A percentile compares a stretch with the other conserved stretches of the same genome.
Conservation (phyloP, 2,113 vertebrate species). For the Emydura subglobosa region DNA sequence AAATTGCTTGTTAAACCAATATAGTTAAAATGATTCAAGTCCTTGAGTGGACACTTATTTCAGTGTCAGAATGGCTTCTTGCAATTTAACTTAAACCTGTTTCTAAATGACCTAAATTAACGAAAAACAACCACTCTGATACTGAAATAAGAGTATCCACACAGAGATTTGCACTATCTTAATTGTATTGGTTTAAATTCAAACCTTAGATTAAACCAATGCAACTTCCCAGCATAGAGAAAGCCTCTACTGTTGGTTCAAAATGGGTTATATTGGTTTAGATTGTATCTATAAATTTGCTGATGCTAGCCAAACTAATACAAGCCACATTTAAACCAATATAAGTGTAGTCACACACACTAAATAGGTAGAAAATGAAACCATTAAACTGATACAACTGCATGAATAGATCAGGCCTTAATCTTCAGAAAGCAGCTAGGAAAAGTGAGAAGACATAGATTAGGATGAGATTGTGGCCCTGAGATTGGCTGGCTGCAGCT, state of each 20-base stretch:
- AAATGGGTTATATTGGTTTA: not conserved
- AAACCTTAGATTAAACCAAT: not conserved
- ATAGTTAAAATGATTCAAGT: not conserved
- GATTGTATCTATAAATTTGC: not conserved
- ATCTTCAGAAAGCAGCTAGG: not conserved
- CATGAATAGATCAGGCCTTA: not conserved
- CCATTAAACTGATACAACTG: not conserved
- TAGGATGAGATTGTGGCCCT: not conserved
- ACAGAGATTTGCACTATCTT: not conserved
- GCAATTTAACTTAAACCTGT: not conserved
- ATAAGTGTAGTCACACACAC: not conserved
- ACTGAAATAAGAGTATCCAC: not conserved
- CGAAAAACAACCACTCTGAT: not conserved
- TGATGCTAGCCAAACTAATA: not conserved
- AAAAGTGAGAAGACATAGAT: not conserved
- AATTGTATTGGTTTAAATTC: not conserved
- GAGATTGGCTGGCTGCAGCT: not conserved
- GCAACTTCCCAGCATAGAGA: not conserved
- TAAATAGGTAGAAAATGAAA: not conserved
- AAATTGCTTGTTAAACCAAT: not conserved
- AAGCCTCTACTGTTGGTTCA: not conserved
- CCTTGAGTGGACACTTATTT: not conserved
- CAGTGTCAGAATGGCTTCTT: not conserved
- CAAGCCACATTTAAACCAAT: not conserved
- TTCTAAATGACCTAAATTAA: not conserved